Base-by-base conservation (phyloP, 2,888 invertebrate genomes). In the Anoplius nigerrimus region DNA sequence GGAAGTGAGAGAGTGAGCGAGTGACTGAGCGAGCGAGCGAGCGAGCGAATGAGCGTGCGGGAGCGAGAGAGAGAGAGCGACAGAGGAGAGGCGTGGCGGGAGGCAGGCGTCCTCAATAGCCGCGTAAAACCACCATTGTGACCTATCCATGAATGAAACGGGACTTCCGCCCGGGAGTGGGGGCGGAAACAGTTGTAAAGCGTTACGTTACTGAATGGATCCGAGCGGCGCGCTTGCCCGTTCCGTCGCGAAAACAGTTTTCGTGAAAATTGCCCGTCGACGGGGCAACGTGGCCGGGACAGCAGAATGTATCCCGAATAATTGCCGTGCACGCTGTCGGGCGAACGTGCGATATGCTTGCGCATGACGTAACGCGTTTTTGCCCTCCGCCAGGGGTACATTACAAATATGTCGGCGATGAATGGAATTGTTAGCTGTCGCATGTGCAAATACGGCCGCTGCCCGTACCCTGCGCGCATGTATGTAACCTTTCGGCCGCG, bases 141-240 rank as follows among this genome's bases (percentile, higher is more conserved):
- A 85, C 84, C 86, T 84, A 87, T 87, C 84, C 88, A 86, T 88
- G 88, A 88, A 88, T 87, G 88, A 87, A 88, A 85, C 85, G 86
- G 86, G 82, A 87, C 88, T 88, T 88, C 88, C 88, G 87, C 86
- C 83, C 82, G 79, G 75, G 82, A 84, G 83, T 81, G 86, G 85
- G 84, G 86, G 85, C 86, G 86, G 86, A 86, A 87, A 87, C 86
- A 86, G 87, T 86, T 86, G 86, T 84, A 80, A 82, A 84, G 82
- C 86, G 85, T 84, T 82, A 82, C 84, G 82, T 83, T 84, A 82
- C 81, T 84, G 84, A 86, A 85, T 84, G 84, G 82, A 82, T 80
- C 71, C 72, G 67, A 71, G 72, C 74, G 78, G 80, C 80, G 68
- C 72, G 77, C 79, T 75, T 68, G 76, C 74, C 72, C 67, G 77